Conservation (phyloP, 2,797 vertebrate genomes). For the Syngnathus acus region DNA sequence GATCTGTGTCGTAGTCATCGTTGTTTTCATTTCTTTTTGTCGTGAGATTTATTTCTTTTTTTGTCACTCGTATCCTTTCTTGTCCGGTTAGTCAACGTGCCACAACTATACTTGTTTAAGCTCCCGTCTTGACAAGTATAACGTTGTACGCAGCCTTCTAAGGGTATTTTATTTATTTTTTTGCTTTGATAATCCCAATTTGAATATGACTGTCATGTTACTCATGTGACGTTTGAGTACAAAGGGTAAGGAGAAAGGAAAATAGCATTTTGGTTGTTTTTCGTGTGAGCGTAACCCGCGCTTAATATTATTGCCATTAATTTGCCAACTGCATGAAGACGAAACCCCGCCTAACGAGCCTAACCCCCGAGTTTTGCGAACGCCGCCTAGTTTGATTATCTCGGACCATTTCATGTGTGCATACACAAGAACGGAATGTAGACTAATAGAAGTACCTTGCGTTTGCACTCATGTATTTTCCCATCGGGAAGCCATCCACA, state of each 20-base stretch:
- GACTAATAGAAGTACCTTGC: constrained; percentile 36
- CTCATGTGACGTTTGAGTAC: not conserved
- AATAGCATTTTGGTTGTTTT: not conserved
- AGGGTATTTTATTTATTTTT: constrained; percentile 42
- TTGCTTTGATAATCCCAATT: not conserved
- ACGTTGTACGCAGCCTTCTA: constrained; percentile 57
- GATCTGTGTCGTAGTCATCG: constrained; percentile 19
- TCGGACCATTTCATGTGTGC: constrained; percentile 34
- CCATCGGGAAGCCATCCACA: constrained; percentile 8
- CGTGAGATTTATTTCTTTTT: constrained; percentile 19
- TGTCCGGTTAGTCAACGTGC: constrained; percentile 12
- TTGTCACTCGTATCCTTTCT: constrained; percentile 12
- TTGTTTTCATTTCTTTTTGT: constrained; percentile 19
- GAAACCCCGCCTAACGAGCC: constrained; percentile 55
- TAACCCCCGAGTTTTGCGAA: constrained; percentile 51
- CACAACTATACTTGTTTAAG: constrained; percentile 54
- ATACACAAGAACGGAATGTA: constrained; percentile 46
- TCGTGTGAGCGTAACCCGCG: not conserved
- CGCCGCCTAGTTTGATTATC: not conserved
- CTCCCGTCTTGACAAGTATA: constrained; percentile 39
- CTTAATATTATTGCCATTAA: constrained; percentile 25
- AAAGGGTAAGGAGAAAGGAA: not conserved
- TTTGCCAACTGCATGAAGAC: constrained; percentile 54
- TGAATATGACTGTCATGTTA: not conserved
- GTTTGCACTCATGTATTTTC: constrained; percentile 51